A percentile compares a stretch with the other conserved stretches of the same genome.
phyloP scores from a whole-genome alignment of 2,797 vertebrate species.

The Danio kyathit region DNA sequence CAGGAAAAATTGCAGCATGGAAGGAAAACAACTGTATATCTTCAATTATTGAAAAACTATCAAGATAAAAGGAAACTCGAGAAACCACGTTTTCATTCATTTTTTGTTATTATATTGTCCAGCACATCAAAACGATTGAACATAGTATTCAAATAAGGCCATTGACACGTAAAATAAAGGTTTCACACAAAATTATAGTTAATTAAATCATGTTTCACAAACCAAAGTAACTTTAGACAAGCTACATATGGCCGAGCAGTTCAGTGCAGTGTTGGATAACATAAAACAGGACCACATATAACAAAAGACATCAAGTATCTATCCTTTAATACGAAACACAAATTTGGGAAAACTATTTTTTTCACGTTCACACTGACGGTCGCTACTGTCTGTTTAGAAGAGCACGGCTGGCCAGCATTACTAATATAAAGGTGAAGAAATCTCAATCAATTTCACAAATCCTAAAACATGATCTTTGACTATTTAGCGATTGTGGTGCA shows the following conservation, averaged over 20 bases:
- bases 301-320: constrained; percentile 15
- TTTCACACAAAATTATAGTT: not conserved
- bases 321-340: constrained; percentile 6
- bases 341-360: not conserved
- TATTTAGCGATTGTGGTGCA: not conserved
- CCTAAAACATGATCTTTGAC: not conserved
- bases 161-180: not conserved
- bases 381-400: not conserved
- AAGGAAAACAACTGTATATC: constrained; percentile 9
- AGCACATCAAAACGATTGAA: not conserved
- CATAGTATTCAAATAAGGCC: constrained; percentile 25
- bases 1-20: constrained; percentile 6
- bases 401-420: not conserved
- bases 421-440: not conserved
- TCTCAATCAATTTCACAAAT: not conserved
- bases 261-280: constrained; percentile 29
- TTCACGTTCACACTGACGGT: constrained; percentile 23
- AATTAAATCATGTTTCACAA: not conserved
- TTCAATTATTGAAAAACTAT: not conserved
- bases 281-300: constrained; percentile 19
- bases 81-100: not conserved
- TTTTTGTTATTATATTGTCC: not conserved
- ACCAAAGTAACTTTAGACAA: not conserved
- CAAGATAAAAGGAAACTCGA: not conserved
- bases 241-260: not conserved